Percentiles rank a stretch among this genome's conserved stretches.
Evolutionary conservation across 1,140 invertebrate species (phyloP).

Genomic region (Papilio machaon): DNA sequence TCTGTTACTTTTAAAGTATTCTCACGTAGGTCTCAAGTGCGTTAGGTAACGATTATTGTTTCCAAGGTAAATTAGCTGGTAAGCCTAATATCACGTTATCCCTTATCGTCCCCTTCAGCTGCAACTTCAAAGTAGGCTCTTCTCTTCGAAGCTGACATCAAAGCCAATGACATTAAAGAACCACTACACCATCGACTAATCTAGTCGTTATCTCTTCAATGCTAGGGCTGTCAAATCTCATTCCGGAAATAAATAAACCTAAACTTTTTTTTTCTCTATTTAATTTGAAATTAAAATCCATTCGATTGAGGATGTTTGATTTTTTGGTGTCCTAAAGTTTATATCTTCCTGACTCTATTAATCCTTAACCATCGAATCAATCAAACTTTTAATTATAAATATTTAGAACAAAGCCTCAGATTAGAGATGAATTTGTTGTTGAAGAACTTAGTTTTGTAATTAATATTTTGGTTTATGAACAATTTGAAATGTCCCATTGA

Average conservation of each 20-base stretch:
- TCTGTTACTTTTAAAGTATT: neutral
- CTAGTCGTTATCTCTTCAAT: slow-evolving; percentile 58
- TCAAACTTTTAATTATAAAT: slow-evolving; percentile 1
- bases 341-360: neutral
- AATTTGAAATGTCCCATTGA: neutral
- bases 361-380: slow-evolving; percentile 1
- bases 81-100: slow-evolving; percentile 7
- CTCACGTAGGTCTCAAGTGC: neutral
- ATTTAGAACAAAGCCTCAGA: neutral
- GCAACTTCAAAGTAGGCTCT: slow-evolving; percentile 21
- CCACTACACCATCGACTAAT: slow-evolving; percentile 57
- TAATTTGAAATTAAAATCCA: neutral
- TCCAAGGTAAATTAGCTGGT: slow-evolving; percentile 25
- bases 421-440: neutral
- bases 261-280: neutral
- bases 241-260: neutral
- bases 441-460: neutral
- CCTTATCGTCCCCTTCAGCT: neutral
- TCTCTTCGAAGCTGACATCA: slow-evolving; percentile 48
- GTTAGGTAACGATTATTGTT: slow-evolving; percentile 12
- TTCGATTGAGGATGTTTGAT: neutral
- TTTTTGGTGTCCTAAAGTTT: neutral
- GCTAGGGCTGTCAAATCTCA: slow-evolving; percentile 37
- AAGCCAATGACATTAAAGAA: slow-evolving; percentile 53
- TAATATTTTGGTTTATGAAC: neutral